Percentiles rank a stretch among this genome's conserved stretches.
phyloP scores from a whole-genome alignment of 2,888 invertebrate genomes.

The Pantelozetes paolii region DNA sequence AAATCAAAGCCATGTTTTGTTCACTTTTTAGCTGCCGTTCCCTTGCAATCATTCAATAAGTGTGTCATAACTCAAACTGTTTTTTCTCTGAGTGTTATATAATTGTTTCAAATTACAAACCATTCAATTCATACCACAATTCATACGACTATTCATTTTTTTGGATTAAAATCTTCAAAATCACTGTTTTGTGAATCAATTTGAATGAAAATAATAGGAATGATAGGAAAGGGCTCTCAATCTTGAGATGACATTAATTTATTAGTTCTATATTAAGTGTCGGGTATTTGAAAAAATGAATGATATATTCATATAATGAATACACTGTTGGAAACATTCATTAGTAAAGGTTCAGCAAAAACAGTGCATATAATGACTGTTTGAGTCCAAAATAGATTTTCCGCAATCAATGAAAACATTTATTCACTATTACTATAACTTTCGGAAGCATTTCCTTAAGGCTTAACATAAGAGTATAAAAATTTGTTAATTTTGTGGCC shows the following conservation, averaged over 20 bases:
- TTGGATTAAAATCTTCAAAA: neutral
- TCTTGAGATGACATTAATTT: conserved; percentile 18
- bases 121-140: neutral
- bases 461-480: conserved; percentile 7
- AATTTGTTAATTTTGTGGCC: neutral
- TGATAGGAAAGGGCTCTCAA: neutral
- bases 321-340: conserved; percentile 1
- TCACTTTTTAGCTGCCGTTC: conserved; percentile 19
- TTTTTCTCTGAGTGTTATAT: neutral
- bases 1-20: conserved; percentile 26
- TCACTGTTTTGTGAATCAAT: neutral
- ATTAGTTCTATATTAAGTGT: neutral
- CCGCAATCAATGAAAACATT: conserved; percentile 24
- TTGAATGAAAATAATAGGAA: neutral
- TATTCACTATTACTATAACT: neutral
- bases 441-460: conserved; percentile 4
- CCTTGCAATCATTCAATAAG: neutral
- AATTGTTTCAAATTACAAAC: conserved; percentile 18
- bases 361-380: conserved; percentile 15
- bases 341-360: conserved; percentile 37
- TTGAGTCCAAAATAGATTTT: conserved; percentile 22
- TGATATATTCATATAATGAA: conserved; percentile 5
- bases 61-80: conserved; percentile 18
- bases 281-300: conserved; percentile 8
- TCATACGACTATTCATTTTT: conserved; percentile 4